These are phyloP conservation scores for Melieria picta DNA, from an alignment of 2,888 invertebrate species.

Conservation along the genomic window DNA sequence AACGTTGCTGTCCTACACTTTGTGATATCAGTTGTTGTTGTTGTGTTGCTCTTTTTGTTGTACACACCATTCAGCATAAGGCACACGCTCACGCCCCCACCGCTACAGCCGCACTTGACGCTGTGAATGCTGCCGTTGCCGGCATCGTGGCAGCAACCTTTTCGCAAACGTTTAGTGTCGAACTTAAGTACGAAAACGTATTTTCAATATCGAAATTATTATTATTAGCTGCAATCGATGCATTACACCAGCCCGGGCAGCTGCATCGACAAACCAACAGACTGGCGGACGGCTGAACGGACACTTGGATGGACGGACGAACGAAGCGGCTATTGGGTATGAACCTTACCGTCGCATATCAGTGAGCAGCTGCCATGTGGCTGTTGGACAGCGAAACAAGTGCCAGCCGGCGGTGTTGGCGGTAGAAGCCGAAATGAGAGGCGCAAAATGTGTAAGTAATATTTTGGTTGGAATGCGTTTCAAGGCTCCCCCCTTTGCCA, in stretches of 20 bases:
- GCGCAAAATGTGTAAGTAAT: constrained; percentile 25
- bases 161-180: constrained; percentile 58
- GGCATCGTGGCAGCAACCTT: neutral
- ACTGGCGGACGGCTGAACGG: constrained; percentile 51
- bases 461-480: constrained; percentile 28
- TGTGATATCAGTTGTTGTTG: too few relatives aligned
- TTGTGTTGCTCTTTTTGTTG: too few relatives aligned
- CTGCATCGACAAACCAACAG: neutral
- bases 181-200: constrained; percentile 63
- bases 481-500: neutral
- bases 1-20: too few relatives aligned
- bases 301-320: constrained; percentile 17
- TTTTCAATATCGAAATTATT: constrained; percentile 63
- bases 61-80: constrained; percentile 5
- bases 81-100: constrained; percentile 32
- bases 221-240: constrained; percentile 61
- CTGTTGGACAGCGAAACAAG: neutral
- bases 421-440: constrained; percentile 18
- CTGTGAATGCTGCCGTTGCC: neutral
- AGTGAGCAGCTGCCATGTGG: neutral
- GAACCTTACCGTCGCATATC: constrained; percentile 19
- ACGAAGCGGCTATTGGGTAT: constrained; percentile 22
- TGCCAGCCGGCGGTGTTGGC: constrained; percentile 14
- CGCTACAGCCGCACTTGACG: neutral
- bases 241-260: constrained; percentile 14